Base-by-base conservation (phyloP, 2,113 vertebrate species). In the Falco punctatus region DNA sequence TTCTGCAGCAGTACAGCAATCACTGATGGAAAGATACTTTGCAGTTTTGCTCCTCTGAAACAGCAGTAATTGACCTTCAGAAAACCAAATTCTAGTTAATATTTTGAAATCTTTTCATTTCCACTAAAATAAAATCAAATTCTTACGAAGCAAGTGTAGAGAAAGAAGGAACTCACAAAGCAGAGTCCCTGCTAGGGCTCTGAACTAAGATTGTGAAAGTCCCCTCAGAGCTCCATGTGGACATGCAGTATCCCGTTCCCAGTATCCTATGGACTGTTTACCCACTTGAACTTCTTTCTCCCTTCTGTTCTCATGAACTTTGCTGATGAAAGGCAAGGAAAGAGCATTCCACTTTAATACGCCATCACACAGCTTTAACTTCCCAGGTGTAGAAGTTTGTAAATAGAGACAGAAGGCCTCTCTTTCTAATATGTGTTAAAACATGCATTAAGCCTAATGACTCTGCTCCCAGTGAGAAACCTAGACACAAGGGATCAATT, bases 361-460 rank as follows among this genome's bases (percentile, higher is more conserved):
- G 49, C 17, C 18, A 33, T 72, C 35, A 30, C 9, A 30, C 7
- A 80, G 28, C 14, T 81, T 13, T 18, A 49, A 48, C 13, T 73
- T 91, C 35, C 6, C 10, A 62, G n/a, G 49, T 49, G 30, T 23
- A 42, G 12, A 51, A 81, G 15, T 26, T 86, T 62, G 4, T 75
- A 59, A 51, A 51, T n/a, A n/a, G 35, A 54, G 9, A 27, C 6
- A 71, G 24, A 61, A 3, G 4, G 2, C 1, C 0, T 0, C 22
- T 91, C 15, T 61, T 66, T 79, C 58, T 77, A 72, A 72, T 30
- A 10, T 3, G 12, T 49, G 27, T 30, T 38, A 64, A 90, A 66
- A 74, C 8, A 15, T 35, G 5, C 0, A 0, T 65, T 57, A 42
- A 82, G 3, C 6, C 5, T 49, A 44, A 22, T 42, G 20, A 38